Evolutionary conservation across 2,888 invertebrate species (phyloP).

Genomic region (Bhutanitis thaidina): DNA sequence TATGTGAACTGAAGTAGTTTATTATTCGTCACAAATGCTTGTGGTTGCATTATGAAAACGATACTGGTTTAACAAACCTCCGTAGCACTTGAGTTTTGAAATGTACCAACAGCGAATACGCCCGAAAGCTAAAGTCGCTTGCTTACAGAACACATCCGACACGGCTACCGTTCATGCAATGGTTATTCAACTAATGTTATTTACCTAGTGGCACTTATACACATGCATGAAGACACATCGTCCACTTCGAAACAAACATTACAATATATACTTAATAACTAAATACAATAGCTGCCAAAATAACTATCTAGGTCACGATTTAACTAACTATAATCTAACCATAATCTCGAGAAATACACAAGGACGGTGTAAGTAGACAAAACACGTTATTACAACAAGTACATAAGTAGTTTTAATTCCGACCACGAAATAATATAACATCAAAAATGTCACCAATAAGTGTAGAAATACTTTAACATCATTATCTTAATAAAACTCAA

Average conservation of each 20-base stretch:
- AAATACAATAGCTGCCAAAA: constrained; percentile 58
- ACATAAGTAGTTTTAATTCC: constrained; percentile 59
- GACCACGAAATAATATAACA: constrained; percentile 38
- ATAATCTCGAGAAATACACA: constrained; percentile 78
- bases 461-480: constrained; percentile 64
- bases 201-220: constrained; percentile 56
- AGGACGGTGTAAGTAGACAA: constrained; percentile 78
- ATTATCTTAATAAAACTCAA: constrained; percentile 69
- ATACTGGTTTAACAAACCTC: constrained; percentile 18
- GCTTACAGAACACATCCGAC: constrained; percentile 14
- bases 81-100: neutral
- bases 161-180: constrained; percentile 19
- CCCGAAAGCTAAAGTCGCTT: neutral
- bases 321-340: constrained; percentile 61
- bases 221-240: constrained; percentile 44
- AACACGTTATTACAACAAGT: constrained; percentile 58
- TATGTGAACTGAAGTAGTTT: neutral
- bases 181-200: constrained; percentile 41
- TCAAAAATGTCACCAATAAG: constrained; percentile 57
- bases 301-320: constrained; percentile 58
- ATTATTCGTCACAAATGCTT: neutral
- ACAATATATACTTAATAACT: constrained; percentile 38
- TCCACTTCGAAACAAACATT: constrained; percentile 39
- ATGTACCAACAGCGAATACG: constrained; percentile 1
- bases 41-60: constrained; percentile 11